Base-by-base conservation (phyloP, 2,797 vertebrate species). In the Sylvilagus floridanus region DNA sequence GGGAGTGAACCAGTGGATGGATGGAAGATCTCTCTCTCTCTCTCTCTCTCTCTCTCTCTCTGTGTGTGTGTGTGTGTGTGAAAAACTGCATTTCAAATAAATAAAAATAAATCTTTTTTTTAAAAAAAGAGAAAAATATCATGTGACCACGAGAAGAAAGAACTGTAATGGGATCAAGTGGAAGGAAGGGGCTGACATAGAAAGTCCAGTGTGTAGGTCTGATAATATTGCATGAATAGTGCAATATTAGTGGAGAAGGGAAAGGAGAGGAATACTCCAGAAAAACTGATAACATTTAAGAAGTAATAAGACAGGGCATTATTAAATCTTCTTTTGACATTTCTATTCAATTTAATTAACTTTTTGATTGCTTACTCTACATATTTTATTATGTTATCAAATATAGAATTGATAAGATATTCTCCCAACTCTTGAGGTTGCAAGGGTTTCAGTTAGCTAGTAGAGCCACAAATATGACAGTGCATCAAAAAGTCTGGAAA, bases 131-230 rank as follows among this genome's bases (percentile, higher is more conserved):
- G 54, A 57, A 57, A 57, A 57, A 57, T 21, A 57, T 62, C 62
- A 88, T 32, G 28, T 54, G 52, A 57, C 65, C 69, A 85, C n/a
- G 17, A 65, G 42, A 5, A 73, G 82, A 94, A 89, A 68, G 68
- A 94, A 89, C 7, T 62, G 2, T 73, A 50, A 84, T 26, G 69
- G 35, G 42, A 84, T 84, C 72, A 78, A 69, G 26, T 50, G 66
- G 72, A 87, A 26, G 37, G 42, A 86, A 96, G 77, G 54, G 32
- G 68, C 90, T 96, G 69, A 82, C 63, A 88, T 2, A 71, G 68
- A 91, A 97, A 75, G 57, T 69, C 7, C 22, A 77, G 28, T 77
- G 83, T 95, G 63, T 73, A 91, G 73, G 30, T 94, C 71, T 84
- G 50, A 92, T 28, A 47, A 47, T 47, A 47, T 47, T 47, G 42